A percentile compares a stretch with the other conserved stretches of the same genome.
phyloP scores from a whole-genome alignment of 2,113 vertebrate species.

The Antigone vipio region DNA sequence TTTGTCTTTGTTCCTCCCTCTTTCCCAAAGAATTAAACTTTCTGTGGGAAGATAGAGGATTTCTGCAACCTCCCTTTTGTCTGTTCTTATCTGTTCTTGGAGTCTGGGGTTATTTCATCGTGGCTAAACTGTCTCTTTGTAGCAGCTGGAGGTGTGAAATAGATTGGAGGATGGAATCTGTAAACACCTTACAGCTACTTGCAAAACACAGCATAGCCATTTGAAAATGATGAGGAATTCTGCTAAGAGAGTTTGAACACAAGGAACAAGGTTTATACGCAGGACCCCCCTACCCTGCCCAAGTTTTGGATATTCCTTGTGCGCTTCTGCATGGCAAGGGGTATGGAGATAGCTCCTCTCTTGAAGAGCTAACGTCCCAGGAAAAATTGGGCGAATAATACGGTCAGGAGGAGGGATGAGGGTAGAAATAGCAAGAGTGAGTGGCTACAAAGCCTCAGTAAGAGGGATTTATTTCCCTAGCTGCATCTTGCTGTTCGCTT shows the following conservation, averaged over 20 bases:
- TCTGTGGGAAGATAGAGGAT: not conserved
- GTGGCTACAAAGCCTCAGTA: not conserved
- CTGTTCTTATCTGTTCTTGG: not conserved
- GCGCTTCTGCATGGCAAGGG: not conserved
- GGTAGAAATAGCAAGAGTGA: not conserved
- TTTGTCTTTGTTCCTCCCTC: not conserved
- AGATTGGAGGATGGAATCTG: not conserved
- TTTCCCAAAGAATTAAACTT: not conserved
- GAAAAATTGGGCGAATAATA: not conserved
- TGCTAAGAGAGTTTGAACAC: not conserved
- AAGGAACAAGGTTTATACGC: accelerated
- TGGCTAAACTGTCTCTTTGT: not conserved
- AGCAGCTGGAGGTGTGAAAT: not conserved
- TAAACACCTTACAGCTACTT: not conserved
- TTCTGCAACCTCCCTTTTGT: not conserved
- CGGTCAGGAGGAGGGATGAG: not conserved
- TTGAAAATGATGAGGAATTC: not conserved
- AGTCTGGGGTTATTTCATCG: not conserved
- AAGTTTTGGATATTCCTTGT: not conserved
- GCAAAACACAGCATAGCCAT: not conserved
- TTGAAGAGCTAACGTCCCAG: not conserved
- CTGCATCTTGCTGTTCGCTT: not conserved
- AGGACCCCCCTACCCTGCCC: not conserved
- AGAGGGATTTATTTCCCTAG: not conserved
- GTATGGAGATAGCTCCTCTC: not conserved